phyloP scores from a whole-genome alignment of 2,797 vertebrate species.

The Thunnus albacares region DNA sequence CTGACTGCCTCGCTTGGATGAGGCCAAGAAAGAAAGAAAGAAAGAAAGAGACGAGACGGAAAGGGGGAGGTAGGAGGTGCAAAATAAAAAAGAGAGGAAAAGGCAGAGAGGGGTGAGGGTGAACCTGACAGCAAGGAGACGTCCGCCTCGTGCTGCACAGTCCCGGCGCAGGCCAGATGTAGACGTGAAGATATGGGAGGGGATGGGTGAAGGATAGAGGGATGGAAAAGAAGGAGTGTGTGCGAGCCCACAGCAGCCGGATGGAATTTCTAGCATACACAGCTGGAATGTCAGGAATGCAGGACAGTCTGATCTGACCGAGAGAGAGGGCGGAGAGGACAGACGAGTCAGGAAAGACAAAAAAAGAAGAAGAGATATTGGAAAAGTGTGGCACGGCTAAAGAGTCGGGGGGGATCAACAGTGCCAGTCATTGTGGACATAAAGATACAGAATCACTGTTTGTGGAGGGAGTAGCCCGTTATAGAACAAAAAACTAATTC shows the following conservation, averaged over 20 bases:
- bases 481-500: conserved; percentile 71
- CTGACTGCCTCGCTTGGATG: conserved; percentile 60
- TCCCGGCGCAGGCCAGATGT: conserved; percentile 62
- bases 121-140: conserved; percentile 47
- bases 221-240: conserved; percentile 71
- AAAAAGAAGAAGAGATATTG: conserved; percentile 29
- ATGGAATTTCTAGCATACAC: conserved; percentile 94
- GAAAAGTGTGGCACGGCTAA: conserved; percentile 44
- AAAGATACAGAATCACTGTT: conserved; percentile 65
- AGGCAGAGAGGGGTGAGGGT: conserved; percentile 34
- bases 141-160: conserved; percentile 29
- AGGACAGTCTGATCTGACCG: conserved; percentile 85
- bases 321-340: conserved; percentile 65
- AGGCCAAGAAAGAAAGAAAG: conserved; percentile 19
- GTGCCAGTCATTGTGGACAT: conserved; percentile 54
- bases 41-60: not conserved
- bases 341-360: conserved; percentile 51
- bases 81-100: not conserved
- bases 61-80: not conserved
- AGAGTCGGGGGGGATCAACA: conserved; percentile 47
- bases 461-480: conserved; percentile 59
- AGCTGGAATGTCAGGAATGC: conserved; percentile 92
- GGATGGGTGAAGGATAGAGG: conserved; percentile 53
- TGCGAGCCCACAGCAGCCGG: conserved; percentile 81
- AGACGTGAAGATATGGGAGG: conserved; percentile 34